Evolutionary conservation across 2,888 invertebrate genomes (phyloP), one percentile per base, ranked within the genome.

Genomic region (Acleris sparsana): DNA sequence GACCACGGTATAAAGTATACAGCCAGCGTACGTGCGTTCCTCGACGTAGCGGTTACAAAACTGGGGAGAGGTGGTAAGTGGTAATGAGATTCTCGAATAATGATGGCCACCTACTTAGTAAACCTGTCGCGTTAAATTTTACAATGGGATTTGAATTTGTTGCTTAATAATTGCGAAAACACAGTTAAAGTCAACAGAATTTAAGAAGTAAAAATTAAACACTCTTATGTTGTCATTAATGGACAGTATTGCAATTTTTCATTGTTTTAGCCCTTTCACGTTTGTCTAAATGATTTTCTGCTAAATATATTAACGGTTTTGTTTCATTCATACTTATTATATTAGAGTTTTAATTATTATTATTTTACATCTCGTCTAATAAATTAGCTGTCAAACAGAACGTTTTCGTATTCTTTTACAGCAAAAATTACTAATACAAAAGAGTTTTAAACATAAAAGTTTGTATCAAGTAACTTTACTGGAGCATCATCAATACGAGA

Each of bases 1-100:
- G 43, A 63, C 53, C 13, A 62, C 22, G 53, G 53, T 53, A 59
- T 58, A 48, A 17, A 52, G 56, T 55, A 33, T 25, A 56, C 51
- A 44, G 64, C 62, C 56, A 56, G 68, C 61, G 48, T 75, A 76
- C 80, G 82, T 80, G 80, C 73, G 74, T 67, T 70, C 67, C 57
- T 62, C 67, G 49, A 63, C 62, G 71, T 72, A 74, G 73, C 72
- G 70, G 71, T 79, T 78, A 77, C 75, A 72, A 79, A 78, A 81
- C 81, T 59, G 66, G 53, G 66, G 48, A 62, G 63, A 69, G 63
- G 70, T 70, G 69, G 33, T 25, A 33, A 33, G 33, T 33, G 33
- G 71, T 69, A 74, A 74, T 68, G 72, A 67, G 73, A 71, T 72
- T 71, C 61, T 63, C 64, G 86, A 82, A 86, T 87, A 85, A 85